These are phyloP conservation scores for Periophthalmus magnuspinnatus DNA, from an alignment of 2,797 vertebrate species.

Conservation along the genomic window DNA sequence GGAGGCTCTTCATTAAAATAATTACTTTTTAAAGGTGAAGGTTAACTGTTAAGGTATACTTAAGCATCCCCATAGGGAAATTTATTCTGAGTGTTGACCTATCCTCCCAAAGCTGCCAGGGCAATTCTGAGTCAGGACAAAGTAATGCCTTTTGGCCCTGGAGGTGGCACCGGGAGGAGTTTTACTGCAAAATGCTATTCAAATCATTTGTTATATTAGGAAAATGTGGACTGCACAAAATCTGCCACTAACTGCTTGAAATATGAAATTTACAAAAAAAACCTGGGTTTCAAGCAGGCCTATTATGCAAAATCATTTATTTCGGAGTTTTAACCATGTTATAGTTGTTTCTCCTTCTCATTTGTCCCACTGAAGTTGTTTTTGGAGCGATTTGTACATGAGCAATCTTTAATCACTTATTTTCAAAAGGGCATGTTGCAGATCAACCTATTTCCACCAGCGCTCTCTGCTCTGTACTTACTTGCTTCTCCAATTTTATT, in stretches of 20 bases:
- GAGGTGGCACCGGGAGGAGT: neutral
- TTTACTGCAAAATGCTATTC: neutral
- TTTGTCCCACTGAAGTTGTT: too few species aligned
- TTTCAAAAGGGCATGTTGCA: too few species aligned
- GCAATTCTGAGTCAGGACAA: slow-evolving; percentile 5
- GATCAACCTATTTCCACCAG: too few species aligned
- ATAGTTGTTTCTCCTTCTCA: too few species aligned
- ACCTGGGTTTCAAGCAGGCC: too few species aligned
- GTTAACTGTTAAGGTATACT: neutral
- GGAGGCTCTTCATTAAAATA: slow-evolving; percentile 9
- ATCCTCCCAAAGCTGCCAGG: neutral
- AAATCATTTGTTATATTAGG: neutral
- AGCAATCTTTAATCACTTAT: too few species aligned
- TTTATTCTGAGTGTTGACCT: neutral
- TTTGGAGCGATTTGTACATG: too few species aligned
- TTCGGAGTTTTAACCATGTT: too few species aligned
- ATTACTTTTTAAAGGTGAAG: slow-evolving; percentile 2
- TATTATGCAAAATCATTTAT: too few species aligned
- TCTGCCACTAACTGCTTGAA: neutral
- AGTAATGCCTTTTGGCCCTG: neutral
- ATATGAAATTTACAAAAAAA: too few species aligned
- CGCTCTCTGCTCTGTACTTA: too few species aligned
- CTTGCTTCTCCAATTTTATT: too few species aligned
- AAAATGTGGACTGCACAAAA: neutral
- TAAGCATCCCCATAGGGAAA: neutral